These are phyloP conservation scores for Periphyllus acericola DNA, from an alignment of 2,888 invertebrate species.

Conservation along the genomic window DNA sequence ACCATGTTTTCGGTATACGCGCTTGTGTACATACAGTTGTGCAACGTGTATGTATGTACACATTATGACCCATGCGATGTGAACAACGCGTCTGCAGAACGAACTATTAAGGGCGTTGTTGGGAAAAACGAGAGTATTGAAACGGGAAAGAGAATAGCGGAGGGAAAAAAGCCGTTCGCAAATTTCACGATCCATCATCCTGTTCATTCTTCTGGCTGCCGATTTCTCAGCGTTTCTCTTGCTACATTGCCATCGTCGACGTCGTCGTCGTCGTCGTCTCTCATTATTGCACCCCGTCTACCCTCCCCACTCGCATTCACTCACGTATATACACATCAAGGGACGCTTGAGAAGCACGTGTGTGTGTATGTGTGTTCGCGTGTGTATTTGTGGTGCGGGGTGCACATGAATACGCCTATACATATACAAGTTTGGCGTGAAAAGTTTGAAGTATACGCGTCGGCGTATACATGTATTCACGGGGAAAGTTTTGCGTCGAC, in stretches of 20 bases:
- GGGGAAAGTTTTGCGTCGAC: conserved; percentile 46
- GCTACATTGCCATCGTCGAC: background rate
- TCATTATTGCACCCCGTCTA: conserved; percentile 23
- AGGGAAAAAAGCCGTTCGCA: conserved; percentile 31
- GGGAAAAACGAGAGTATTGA: background rate
- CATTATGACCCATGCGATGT: background rate
- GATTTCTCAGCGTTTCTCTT: conserved; percentile 50
- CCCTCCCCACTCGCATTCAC: background rate
- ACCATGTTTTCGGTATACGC: background rate
- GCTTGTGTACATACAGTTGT: too few species aligned
- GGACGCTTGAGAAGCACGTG: background rate
- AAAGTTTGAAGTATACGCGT: conserved; percentile 51
- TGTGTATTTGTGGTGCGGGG: background rate
- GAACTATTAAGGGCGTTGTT: conserved; percentile 15
- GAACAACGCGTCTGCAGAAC: background rate
- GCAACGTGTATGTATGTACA: background rate
- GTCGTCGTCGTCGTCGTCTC: background rate
- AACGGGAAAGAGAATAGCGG: background rate
- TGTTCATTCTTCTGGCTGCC: conserved; percentile 49
- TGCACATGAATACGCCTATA: too few species aligned
- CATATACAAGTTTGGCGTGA: conserved; percentile 47
- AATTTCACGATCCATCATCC: conserved; percentile 59
- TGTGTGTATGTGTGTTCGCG: background rate
- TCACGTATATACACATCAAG: background rate
- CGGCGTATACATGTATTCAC: conserved; percentile 1